These are phyloP conservation scores for Ictalurus punctatus DNA, from an alignment of 2,113 vertebrate genomes.

Conservation along the genomic window DNA sequence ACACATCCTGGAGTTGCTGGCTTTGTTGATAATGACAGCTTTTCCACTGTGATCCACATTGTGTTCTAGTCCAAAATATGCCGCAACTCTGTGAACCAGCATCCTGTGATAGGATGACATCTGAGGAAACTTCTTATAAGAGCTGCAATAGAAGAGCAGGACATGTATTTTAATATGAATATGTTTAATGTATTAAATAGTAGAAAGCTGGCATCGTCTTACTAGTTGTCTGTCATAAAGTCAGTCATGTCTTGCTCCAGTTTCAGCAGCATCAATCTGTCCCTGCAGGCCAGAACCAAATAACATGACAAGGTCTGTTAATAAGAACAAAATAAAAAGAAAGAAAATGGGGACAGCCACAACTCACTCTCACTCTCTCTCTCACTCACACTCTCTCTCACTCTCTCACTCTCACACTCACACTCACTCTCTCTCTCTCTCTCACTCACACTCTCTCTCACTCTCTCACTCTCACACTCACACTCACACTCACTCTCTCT, in stretches of 20 bases:
- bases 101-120: conserved; percentile 97
- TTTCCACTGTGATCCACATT: conserved; percentile 97
- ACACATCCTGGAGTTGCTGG: conserved; percentile 90
- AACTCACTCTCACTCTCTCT: neutral
- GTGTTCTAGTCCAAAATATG: conserved; percentile 96
- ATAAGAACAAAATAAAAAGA: neutral
- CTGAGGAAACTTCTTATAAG: conserved; percentile 95
- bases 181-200: neutral
- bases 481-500: neutral
- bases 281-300: conserved; percentile 66
- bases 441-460: no score
- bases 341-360: neutral
- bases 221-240: conserved; percentile 93
- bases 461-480: no score
- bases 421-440: neutral
- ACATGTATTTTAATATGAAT: neutral
- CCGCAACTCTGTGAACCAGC: conserved; percentile 92
- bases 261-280: conserved; percentile 94
- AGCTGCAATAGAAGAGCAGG: conserved; percentile 69
- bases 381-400: neutral
- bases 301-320: neutral
- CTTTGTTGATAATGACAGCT: conserved; percentile 95
- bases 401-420: neutral
- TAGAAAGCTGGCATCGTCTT: conserved; percentile 55
- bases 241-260: conserved; percentile 95